Evolutionary conservation across 2,797 vertebrate species (phyloP), one percentile per base, ranked within the genome.

Genomic region (Glossophaga mutica): DNA sequence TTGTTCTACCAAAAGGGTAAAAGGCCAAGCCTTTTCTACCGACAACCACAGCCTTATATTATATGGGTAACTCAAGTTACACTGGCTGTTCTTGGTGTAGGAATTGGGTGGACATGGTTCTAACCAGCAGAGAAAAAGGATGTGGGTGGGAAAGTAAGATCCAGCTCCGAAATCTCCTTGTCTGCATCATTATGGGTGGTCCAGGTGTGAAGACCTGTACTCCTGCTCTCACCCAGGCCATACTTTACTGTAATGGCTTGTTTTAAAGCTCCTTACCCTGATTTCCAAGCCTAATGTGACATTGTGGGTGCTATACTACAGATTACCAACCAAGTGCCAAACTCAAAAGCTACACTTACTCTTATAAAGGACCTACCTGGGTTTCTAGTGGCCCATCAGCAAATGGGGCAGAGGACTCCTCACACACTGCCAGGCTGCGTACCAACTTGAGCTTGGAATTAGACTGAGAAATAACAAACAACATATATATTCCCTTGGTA

Each of bases 381-480:
- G 99, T 98, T 97, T 99, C 99, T 98, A 99, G 98, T 87, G 98
- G 98, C 82, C 99, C 99, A 97, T 99, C 99, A 67, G 98, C 98
- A 93, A 99, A 99, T 10, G 99, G 99, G 95, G 98, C 98, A 4
- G 99, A 99, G 0, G 99, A 99, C 91, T 99, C 99, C 96, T 99
- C 99, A 97, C 99, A 99, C 22, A 99, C 99, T 91, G 99, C 99
- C 97, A 99, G 98, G 98, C 99, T 99, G 93, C 99, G 99, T 95
- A 99, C 99, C 98, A 99, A 98, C 97, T 99, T 99, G 94, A 99
- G 98, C 98, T 99, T 99, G 65, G 99, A 99, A 98, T 99, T 99
- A 92, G 99, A 99, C 99, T 99, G 98, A 34, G 96, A 96, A 76
- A 83, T 82, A 91, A 67, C 42, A 82, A 81, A 88, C 11, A 59